Evolutionary conservation across 2,113 vertebrate species (phyloP), one percentile per base, ranked within the genome.

Genomic region (Scomber japonicus): DNA sequence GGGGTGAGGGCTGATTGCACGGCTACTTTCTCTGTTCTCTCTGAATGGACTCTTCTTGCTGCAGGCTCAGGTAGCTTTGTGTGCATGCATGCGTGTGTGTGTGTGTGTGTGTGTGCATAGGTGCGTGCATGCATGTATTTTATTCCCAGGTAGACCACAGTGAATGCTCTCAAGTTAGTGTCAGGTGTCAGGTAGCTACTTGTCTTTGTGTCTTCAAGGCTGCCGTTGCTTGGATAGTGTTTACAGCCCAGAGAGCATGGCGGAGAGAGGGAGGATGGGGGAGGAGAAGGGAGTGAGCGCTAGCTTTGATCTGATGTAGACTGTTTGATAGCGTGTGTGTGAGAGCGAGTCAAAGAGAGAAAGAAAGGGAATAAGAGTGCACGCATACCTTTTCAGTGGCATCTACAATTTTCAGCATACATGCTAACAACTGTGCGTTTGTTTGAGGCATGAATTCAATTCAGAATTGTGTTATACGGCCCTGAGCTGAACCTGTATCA

Each of bases 111-210:
- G 70, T 72, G 59, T 64, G 61, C 81, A 70, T 70, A 53, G 46
- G 71, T 75, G 65, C 49, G 49, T 53, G 68, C 57, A 49, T 75
- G 69, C 69, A 66, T 79, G 83, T 79, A 45, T 85, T 75, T 84
- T 80, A 77, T 72, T 85, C 78, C 78, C 85, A 84, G 86, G 90
- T 87, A 86, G 79, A 76, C 76, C 62, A 84, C 24, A 65, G 84
- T 87, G 85, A 93, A 86, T 84, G 90, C 89, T 91, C 87, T 88
- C 75, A 85, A 86, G 89, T 91, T 82, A 92, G 86, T 83, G 83
- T 92, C 90, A 91, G 92, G 92, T 94, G 91, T 94, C 93, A 88
- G 93, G 92, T 86, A 91, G 91, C 91, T 91, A 89, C 92, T 94
- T 94, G 93, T 90, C 93, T 90, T 90, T 88, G 81, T 91, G 87